Evolutionary conservation across 2,888 invertebrate genomes (phyloP), one percentile per base, ranked within the genome.

Genomic region (Drosophila villosipedis): DNA sequence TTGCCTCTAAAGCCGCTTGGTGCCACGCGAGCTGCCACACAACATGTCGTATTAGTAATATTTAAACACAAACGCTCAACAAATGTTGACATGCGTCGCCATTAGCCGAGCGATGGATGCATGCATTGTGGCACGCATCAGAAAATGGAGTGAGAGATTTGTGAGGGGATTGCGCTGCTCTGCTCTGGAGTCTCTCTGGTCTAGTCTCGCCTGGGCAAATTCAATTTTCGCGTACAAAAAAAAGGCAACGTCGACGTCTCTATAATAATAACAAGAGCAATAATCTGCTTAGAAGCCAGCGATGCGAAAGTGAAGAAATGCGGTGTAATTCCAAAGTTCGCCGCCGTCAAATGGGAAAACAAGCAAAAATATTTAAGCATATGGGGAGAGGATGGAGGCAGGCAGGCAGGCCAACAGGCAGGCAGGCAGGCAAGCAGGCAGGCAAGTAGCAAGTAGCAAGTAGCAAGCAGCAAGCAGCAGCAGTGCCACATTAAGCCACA

Each of bases 11-110:
- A 75, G 80, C 75, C 39, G 63, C 58, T 43, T 30, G 60, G 41
- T 71, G 89, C 68, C 88, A 84, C 82, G 90, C 89, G 89, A 82
- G 90, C 84, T 89, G 73, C 73, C 73, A 79, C 83, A 82, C 83
- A 70, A 83, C 89, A 90, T 87, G 86, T 90, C 86, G 86, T 89
- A 89, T 90, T 85, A 90, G 86, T 87, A 89, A 90, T 90, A 89
- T 89, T 89, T 83, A 87, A 90, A 89, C 91, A 89, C 89, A 86
- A 87, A 90, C 81, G 90, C 90, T 87, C 83, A 77, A 85, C 88
- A 87, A 85, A 86, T 83, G 89, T 83, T 90, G 91, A 87, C 90
- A 87, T 90, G 89, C 89, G 79, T 87, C 75, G 89, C 83, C 81
- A 88, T 86, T 82, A 84, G 85, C 73, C 89, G 73, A 67, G 73